phyloP scores from a whole-genome alignment of 1,140 invertebrate genomes.

The Holotrichia oblita region DNA sequence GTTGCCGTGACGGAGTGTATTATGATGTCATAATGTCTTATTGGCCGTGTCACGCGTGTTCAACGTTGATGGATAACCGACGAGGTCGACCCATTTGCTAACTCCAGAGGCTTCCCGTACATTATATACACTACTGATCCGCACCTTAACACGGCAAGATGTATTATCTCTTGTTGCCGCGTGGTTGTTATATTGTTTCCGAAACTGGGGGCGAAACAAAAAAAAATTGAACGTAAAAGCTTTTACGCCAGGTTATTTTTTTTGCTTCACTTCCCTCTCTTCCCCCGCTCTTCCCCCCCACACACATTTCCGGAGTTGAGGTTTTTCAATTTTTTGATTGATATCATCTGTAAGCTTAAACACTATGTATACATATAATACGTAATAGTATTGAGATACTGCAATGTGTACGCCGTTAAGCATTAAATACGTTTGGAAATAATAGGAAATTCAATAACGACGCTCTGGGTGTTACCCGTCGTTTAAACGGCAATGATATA shows the following conservation, averaged over 20 bases:
- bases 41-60: background rate
- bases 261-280: too few species aligned
- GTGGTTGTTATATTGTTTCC: background rate
- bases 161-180: background rate
- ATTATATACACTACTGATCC: background rate
- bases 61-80: constrained; percentile 10
- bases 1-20: background rate
- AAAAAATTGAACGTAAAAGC: background rate
- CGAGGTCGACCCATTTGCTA: background rate
- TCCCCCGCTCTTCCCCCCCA: too few species aligned
- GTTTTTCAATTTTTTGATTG: too few species aligned
- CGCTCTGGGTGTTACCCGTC: too few species aligned
- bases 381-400: too few species aligned
- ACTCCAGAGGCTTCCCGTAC: background rate
- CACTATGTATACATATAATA: too few species aligned
- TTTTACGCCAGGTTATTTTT: background rate
- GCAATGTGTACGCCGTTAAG: too few species aligned
- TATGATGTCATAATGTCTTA: constrained; percentile 17
- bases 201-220: background rate
- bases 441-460: too few species aligned
- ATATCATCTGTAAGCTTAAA: too few species aligned
- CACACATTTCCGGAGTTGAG: too few species aligned
- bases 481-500: too few species aligned
- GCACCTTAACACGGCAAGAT: background rate
- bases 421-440: too few species aligned